Evolutionary conservation across 2,797 vertebrate genomes (phyloP).

Genomic region (Syndactyla subalaris): DNA sequence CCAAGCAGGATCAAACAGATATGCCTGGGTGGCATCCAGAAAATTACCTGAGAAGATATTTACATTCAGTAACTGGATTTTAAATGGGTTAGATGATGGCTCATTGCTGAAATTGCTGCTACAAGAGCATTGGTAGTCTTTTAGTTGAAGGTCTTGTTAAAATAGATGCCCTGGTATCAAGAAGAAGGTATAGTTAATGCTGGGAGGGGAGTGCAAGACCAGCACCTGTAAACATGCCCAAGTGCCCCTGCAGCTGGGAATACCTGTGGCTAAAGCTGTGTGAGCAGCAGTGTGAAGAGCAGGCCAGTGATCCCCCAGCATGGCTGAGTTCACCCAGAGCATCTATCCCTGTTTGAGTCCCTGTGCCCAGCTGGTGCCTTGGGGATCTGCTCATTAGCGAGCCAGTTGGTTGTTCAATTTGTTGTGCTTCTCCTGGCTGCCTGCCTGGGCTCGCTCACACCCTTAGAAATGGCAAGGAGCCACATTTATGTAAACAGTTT

Average conservation of each 20-base stretch:
- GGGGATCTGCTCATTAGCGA: rapidly evolving
- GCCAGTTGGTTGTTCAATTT: background rate
- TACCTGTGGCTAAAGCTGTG: background rate
- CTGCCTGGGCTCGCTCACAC: background rate
- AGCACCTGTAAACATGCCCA: background rate
- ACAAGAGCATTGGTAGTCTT: background rate
- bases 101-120: background rate
- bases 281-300: background rate
- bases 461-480: background rate
- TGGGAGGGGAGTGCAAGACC: background rate
- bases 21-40: background rate
- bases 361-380: background rate
- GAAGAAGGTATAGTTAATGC: rapidly evolving
- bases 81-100: background rate
- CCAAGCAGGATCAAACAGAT: background rate
- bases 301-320: background rate
- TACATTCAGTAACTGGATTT: background rate
- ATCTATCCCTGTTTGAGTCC: background rate
- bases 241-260: background rate
- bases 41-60: background rate
- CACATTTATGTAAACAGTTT: background rate
- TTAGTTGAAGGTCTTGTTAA: background rate
- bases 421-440: background rate
- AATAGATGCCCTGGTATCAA: background rate
- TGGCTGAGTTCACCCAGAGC: no score